Base-by-base conservation (phyloP, 2,888 invertebrate genomes). In the Lottia scabra region DNA sequence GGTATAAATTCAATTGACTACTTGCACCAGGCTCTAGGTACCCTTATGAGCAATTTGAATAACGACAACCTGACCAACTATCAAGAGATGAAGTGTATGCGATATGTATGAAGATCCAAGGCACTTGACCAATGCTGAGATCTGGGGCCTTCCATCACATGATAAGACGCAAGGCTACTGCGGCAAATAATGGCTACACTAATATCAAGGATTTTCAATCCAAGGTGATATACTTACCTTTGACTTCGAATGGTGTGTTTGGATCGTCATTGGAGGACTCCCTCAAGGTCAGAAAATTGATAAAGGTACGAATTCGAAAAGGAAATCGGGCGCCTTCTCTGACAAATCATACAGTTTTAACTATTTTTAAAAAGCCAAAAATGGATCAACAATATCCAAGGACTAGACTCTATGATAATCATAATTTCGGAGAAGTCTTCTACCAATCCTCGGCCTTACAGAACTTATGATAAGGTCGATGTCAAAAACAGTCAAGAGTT, bases 261-360 rank as follows among this genome's bases (percentile, higher is more conserved):
- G 19, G n/a, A n/a, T n/a, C n/a, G n/a, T n/a, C n/a, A n/a, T n/a
- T n/a, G n/a, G n/a, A n/a, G n/a, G n/a, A n/a, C n/a, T n/a, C n/a
- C n/a, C n/a, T n/a, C n/a, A 75, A 75, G 65, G 62, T 70, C 38
- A 46, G 73, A 26, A 79, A 79, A 69, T 75, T 56, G 56, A n/a
- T n/a, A 48, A 48, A 48, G 16, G 19, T 0, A 2, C 2, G 5
- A 30, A 30, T 30, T 30, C 5, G 5, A 30, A 30, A 5, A 30
- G 30, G 30, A 30, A 30, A 30, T 30, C 30, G 2, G 5, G 5
- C 30, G 5, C 30, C 5, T 30, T 30, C 5, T 5, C 30, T 30
- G 30, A 30, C 23, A n/a, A 19, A 4, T 23, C 23, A 56, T 5
- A n/a, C 56, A 6, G 6, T 6, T 15, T 13, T 13, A 48, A 15